Evolutionary conservation across 2,888 invertebrate species (phyloP).

Genomic region (Bhutanitis thaidina): DNA sequence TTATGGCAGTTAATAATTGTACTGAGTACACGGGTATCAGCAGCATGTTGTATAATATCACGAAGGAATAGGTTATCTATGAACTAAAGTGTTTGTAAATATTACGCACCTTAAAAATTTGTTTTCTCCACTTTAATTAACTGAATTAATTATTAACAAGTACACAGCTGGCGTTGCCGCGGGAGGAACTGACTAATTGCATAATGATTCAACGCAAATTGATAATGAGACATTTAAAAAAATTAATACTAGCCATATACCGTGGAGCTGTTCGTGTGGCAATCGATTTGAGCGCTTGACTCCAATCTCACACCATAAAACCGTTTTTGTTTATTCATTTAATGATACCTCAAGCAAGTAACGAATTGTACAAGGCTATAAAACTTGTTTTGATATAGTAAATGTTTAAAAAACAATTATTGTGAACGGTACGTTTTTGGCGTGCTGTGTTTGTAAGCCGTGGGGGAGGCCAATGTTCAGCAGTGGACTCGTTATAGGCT

Average conservation of each 20-base stretch:
- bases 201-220: constrained; percentile 15
- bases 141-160: background rate
- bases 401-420: too few species aligned
- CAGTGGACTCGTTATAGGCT: too few species aligned
- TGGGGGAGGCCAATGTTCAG: too few species aligned
- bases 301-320: background rate
- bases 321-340: background rate
- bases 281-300: constrained; percentile 5
- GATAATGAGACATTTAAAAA: constrained; percentile 4
- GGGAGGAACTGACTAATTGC: constrained; percentile 21
- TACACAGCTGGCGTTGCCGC: background rate
- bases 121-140: background rate
- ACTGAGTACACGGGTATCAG: too few species aligned
- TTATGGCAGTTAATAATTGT: too few species aligned
- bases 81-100: background rate
- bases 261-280: background rate
- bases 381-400: too few species aligned
- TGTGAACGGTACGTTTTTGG: too few species aligned
- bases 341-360: too few species aligned
- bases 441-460: too few species aligned
- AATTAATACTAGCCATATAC: background rate
- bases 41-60: too few species aligned
- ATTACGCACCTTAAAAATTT: background rate
- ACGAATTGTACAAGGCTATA: too few species aligned
- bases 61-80: too few species aligned